A percentile compares a stretch with the other conserved stretches of the same genome.
Conservation (phyloP, 2,113 vertebrate genomes). For the Erythrocebus patas region DNA sequence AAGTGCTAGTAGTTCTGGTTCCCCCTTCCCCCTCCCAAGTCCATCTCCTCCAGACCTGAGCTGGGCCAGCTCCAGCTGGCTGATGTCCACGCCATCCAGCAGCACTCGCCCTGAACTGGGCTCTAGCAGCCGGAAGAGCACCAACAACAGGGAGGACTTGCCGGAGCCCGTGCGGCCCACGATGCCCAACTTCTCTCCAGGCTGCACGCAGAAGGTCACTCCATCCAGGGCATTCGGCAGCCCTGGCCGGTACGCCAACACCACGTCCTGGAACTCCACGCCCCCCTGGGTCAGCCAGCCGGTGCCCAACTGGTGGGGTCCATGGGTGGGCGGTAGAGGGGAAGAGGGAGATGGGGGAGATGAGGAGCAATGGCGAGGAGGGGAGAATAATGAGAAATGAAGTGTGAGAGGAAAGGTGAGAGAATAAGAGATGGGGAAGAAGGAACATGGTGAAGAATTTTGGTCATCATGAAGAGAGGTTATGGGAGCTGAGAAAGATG, state of each 20-base stretch:
- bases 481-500: neutral
- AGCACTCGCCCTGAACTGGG: constrained; percentile 90
- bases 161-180: constrained; percentile 97
- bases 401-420: neutral
- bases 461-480: neutral
- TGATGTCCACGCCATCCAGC: constrained; percentile 89
- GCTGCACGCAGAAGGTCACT: constrained; percentile 87
- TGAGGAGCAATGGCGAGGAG: neutral
- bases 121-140: constrained; percentile 95
- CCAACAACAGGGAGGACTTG: constrained; percentile 94
- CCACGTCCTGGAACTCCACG: constrained; percentile 89
- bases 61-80: constrained; percentile 86
- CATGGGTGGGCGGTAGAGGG: neutral
- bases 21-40: neutral
- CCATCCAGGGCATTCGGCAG: constrained; percentile 93
- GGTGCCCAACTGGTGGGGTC: neutral
- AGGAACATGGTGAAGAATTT: neutral
- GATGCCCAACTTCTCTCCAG: constrained; percentile 94
- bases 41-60: constrained; percentile 83
- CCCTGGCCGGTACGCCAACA: constrained; percentile 88
- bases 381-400: neutral
- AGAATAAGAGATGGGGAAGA: neutral
- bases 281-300: constrained; percentile 89
- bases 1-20: neutral
- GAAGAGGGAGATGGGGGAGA: neutral